Evolutionary conservation across 2,113 vertebrate species (phyloP), one percentile per base, ranked within the genome.

Genomic region (Gallinago jamesoni): DNA sequence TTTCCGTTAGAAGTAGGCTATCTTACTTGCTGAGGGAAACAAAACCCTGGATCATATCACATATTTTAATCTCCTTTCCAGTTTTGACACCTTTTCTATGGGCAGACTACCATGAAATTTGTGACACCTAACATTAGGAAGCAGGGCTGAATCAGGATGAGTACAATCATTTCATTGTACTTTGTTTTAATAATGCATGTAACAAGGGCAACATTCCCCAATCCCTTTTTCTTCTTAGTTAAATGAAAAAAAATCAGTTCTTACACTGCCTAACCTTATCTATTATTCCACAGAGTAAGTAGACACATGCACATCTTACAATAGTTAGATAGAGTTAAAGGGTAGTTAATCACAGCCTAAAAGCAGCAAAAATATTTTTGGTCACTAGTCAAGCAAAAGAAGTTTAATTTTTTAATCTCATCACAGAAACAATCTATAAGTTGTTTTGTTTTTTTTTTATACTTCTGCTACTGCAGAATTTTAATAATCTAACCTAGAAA

Each of bases 161-260:
- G 28, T 16, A 45, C 57, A 41, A 52, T 52, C 1, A 1, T 47
- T 14, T 45, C 4, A 55, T n/a, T 25, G 5, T 19, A 10, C 2
- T 50, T 41, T 53, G 10, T 50, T 87, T 87, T 43, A 52, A 18
- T 23, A 79, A 27, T 28, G 19, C 9, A 22, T 55, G 73, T 24
- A 62, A 84, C 4, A 27, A 57, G 86, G 9, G 4, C 0, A 0
- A 45, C 7, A 15, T 64, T 68, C 14, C 3, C 7, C 2, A 1
- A 0, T 2, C 9, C 5, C 1, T 15, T 63, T 62, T 83, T 52
- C 9, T 21, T 50, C 56, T 45, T 24, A 37, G 39, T 68, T 62
- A 57, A 37, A 27, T 27, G 39, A 39, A 39, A 52, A 50, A 67
- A 8, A 1, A 4, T 31, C 21, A 14, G 11, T 41, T 43, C n/a